A percentile compares a stretch with the other conserved stretches of the same genome.
Conservation (phyloP, 2,113 vertebrate genomes). For the Microcebus jonahi region DNA sequence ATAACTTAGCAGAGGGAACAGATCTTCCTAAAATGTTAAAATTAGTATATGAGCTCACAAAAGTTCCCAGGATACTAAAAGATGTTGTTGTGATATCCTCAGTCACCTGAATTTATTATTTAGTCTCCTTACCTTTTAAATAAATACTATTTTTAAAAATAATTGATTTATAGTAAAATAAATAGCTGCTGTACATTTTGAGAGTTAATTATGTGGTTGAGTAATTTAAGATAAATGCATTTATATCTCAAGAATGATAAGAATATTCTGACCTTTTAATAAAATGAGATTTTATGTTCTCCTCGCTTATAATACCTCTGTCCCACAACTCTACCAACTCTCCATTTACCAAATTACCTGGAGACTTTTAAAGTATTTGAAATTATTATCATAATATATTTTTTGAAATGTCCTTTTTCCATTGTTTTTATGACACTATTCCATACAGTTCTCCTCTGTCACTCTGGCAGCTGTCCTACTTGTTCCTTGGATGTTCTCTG, state of each 20-base stretch:
- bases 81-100: background rate
- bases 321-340: background rate
- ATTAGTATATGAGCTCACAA: background rate
- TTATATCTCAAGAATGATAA: background rate
- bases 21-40: background rate
- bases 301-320: background rate
- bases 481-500: background rate
- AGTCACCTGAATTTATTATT: background rate
- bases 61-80: background rate
- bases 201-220: background rate
- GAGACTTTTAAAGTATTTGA: background rate
- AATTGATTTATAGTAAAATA: background rate
- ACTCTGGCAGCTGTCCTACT: background rate
- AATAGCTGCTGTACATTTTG: background rate
- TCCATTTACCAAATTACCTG: background rate
- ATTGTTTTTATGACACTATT: background rate
- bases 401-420: background rate
- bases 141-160: background rate
- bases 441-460: background rate
- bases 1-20: background rate
- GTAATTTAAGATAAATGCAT: background rate
- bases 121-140: background rate
- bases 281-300: background rate
- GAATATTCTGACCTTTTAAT: background rate
- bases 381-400: background rate